phyloP scores from a whole-genome alignment of 2,113 vertebrate species.

The Pelmatolapia mariae region DNA sequence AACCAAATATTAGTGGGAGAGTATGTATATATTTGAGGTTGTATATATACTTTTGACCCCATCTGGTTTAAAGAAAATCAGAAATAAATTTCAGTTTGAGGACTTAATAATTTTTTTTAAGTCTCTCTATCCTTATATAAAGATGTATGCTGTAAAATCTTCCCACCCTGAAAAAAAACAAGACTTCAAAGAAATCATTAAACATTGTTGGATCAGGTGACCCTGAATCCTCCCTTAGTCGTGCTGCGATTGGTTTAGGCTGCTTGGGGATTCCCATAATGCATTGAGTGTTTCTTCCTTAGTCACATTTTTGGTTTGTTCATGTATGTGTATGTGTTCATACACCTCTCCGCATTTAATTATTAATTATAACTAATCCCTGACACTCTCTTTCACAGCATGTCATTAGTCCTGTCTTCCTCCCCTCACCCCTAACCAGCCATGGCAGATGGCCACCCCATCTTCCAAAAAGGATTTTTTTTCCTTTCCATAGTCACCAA shows the following conservation, averaged over 20 bases:
- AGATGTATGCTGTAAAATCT: not conserved
- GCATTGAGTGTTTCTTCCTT: not conserved
- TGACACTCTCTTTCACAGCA: not conserved
- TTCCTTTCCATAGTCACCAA: not conserved
- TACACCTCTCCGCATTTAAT: not conserved
- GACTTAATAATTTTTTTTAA: fast-evolving
- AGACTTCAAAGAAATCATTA: not conserved
- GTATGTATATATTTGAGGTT: not conserved
- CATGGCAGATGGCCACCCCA: not conserved
- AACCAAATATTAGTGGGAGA: not conserved
- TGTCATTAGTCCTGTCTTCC: not conserved
- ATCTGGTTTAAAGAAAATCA: not conserved
- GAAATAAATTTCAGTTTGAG: not conserved
- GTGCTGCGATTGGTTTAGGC: not conserved
- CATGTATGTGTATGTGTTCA: not conserved
- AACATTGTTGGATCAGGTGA: not conserved
- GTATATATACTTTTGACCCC: not conserved
- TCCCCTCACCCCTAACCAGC: not conserved
- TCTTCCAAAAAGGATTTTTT: not conserved
- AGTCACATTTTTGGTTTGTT: not conserved
- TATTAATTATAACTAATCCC: not conserved
- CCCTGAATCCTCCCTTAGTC: not conserved
- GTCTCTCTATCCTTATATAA: not conserved
- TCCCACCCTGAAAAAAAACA: not conserved
- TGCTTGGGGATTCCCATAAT: not conserved